Evolutionary conservation across 2,888 invertebrate genomes (phyloP).

Genomic region (Atethmia centrago): DNA sequence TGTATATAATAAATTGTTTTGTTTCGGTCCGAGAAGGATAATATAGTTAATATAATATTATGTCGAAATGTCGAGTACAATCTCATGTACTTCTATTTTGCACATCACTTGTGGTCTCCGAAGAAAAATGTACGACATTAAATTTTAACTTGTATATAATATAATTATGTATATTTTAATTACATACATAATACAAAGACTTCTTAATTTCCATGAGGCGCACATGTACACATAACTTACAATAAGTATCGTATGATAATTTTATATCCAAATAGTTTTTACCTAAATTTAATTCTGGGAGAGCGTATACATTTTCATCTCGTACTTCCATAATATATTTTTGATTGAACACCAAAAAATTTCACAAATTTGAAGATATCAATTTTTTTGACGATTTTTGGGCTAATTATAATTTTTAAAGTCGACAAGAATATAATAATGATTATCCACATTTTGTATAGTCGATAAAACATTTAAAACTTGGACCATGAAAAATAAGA

Average conservation of each 20-base stretch:
- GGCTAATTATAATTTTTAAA: conserved; percentile 87
- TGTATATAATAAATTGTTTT: conserved; percentile 66
- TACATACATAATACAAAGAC: conserved; percentile 90
- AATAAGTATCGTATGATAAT: conserved; percentile 87
- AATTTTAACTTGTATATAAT: conserved; percentile 89
- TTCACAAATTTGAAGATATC: conserved; percentile 89
- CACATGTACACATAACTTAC: conserved; percentile 89
- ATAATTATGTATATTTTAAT: conserved; percentile 89
- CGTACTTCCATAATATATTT: conserved; percentile 88
- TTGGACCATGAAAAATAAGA: conserved; percentile 91
- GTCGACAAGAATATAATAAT: conserved; percentile 90
- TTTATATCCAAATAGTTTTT: conserved; percentile 89
- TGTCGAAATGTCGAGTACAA: conserved; percentile 85
- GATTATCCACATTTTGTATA: conserved; percentile 90
- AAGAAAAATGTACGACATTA: conserved; percentile 88
- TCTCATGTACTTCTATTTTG: conserved; percentile 80
- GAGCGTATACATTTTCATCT: conserved; percentile 90
- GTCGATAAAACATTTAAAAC: conserved; percentile 91
- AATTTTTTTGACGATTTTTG: conserved; percentile 86
- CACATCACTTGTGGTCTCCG: conserved; percentile 85
- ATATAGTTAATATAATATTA: conserved; percentile 67
- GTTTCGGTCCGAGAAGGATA: conserved; percentile 67
- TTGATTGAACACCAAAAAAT: conserved; percentile 90
- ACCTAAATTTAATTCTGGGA: conserved; percentile 88
- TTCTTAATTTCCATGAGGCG: conserved; percentile 89